Evolutionary conservation across 2,797 vertebrate species (phyloP), one percentile per base, ranked within the genome.

Genomic region (Channa striata): DNA sequence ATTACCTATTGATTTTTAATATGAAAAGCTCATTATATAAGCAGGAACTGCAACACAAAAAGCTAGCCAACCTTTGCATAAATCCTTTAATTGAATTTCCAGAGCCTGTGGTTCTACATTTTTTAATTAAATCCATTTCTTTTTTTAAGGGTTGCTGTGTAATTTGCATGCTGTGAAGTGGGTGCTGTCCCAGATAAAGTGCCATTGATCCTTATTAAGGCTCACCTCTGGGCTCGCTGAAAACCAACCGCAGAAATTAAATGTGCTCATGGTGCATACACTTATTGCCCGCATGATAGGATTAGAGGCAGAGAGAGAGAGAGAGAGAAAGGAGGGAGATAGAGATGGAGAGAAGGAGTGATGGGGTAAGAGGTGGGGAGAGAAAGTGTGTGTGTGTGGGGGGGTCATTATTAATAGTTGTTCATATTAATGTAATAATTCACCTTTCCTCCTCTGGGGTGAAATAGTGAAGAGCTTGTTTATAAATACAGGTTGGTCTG

Each of bases 1-100:
- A 99, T 99, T 99, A 99, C 97, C 97, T 99, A 99, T 99, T 99
- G 98, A 99, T 99, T 99, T 99, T 99, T 98, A 97, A 99, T 99
- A 99, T 98, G 97, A 99, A 98, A 98, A 99, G 97, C 97, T 99
- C 98, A 99, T 99, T 99, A 99, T 97, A 98, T 97, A 99, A 97
- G 97, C 97, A 98, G 97, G 96, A 98, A 97, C 97, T 96, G 97
- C 97, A 96, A 94, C 97, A 98, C 97, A 98, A 97, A 99, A 98
- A 98, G 96, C 96, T 96, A 97, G 96, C 96, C 97, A 98, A 99
- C 97, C 97, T 99, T 98, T 99, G 97, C 97, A 99, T 99, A 99
- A 99, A 99, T 98, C 98, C 97, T 99, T 97, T 99, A 99, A 99
- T 99, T 99, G 97, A 99, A 99, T 99, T 99, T 98, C 96, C 95